Evolutionary conservation across 2,113 vertebrate species (phyloP), one percentile per base, ranked within the genome.

Genomic region (Rostratula benghalensis): DNA sequence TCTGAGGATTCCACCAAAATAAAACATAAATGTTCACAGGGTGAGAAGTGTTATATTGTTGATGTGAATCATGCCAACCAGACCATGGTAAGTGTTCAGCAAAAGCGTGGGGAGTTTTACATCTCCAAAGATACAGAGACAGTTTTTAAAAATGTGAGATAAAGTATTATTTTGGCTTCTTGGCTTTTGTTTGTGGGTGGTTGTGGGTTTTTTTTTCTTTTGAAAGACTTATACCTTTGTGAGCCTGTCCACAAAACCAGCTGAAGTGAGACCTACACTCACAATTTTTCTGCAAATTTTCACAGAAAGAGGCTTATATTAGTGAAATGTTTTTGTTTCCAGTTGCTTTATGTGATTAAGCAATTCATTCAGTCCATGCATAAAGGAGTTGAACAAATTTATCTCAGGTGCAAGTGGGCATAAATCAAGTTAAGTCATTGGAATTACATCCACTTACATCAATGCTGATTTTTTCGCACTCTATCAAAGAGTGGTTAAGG

Each of bases 351-450:
- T 50, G 51, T 28, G 13, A 88, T 63, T 8, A 94, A 89, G 46
- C 71, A 2, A 78, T 85, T 83, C 30, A 70, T 70, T 88, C 13
- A 5, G 43, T 4, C 7, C 43, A 37, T 59, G 15, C 18, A 48
- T 43, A 76, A 91, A 2, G 68, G 28, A 74, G 31, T 78, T 1
- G 5, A 65, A 14, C 16, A 81, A 90, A 92, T 77, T 74, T 0
- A 60, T 78, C 28, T 93, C 60, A 89, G 71, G 11, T 75, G 16
- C 68, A 75, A 89, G 43, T 37, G 35, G 28, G 2, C 8, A 77
- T 83, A 85, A 91, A 95, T 90, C 67, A 83, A 88, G 24, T 43
- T 78, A 78, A 83, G 13, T 39, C 24, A 24, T 37, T 97, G 41
- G 43, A 92, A 75, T 68, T 57, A 13, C 39, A 70, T 14, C 31